These are phyloP conservation scores for Nesogale talazaci DNA, from an alignment of 2,113 vertebrate genomes.

Conservation along the genomic window DNA sequence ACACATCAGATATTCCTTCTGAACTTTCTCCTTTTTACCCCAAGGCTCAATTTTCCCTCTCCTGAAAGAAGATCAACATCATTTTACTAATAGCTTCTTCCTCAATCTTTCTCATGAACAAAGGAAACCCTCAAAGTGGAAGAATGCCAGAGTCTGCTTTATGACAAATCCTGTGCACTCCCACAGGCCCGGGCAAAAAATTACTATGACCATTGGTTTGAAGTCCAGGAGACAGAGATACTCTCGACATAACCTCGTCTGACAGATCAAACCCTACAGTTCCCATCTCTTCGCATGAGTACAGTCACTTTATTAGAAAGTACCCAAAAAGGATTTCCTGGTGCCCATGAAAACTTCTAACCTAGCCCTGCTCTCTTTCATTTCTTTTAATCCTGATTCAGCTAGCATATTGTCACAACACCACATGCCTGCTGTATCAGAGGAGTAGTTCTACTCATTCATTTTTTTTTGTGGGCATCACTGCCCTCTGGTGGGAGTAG, in stretches of 20 bases:
- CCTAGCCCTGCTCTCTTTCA: slow-evolving; percentile 35
- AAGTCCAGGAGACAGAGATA: slow-evolving; percentile 66
- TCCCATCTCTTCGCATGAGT: slow-evolving; percentile 75
- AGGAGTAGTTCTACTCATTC: not conserved
- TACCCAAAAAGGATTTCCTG: slow-evolving; percentile 60
- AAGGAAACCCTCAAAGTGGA: not conserved
- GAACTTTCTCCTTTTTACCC: slow-evolving; percentile 72
- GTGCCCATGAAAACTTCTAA: slow-evolving; percentile 46
- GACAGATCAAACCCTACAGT: slow-evolving; percentile 69
- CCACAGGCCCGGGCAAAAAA: slow-evolving; percentile 54
- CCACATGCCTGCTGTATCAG: not conserved
- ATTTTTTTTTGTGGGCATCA: too few species aligned
- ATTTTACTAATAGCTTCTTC: slow-evolving; percentile 61
- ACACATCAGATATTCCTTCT: slow-evolving; percentile 70
- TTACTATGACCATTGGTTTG: slow-evolving; percentile 69
- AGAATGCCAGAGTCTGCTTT: slow-evolving; percentile 56
- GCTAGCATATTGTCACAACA: not conserved
- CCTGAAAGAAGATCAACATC: slow-evolving; percentile 60
- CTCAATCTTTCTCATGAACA: slow-evolving; percentile 57
- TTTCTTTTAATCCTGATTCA: slow-evolving; percentile 46
- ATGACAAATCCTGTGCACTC: slow-evolving; percentile 13
- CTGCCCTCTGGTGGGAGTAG: too few species aligned
- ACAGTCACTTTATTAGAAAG: slow-evolving; percentile 71
- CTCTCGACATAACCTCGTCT: slow-evolving; percentile 64
- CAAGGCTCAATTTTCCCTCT: slow-evolving; percentile 54